A percentile compares a stretch with the other conserved stretches of the same genome.
These are phyloP conservation scores for Dryococelus australis DNA, from an alignment of 2,888 invertebrate genomes.

Conservation along the genomic window DNA sequence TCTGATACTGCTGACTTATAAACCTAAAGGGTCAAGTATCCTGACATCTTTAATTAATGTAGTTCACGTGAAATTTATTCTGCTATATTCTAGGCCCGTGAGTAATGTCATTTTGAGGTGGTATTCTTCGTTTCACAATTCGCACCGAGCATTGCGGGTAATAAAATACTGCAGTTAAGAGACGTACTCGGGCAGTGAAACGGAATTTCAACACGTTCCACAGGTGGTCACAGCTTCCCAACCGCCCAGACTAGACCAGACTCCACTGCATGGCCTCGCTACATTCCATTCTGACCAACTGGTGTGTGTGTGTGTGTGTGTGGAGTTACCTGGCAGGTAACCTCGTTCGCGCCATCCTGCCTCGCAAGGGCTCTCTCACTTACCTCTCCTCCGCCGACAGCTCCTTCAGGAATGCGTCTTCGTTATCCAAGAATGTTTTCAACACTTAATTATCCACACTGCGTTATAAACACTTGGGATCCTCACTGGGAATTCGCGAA, in stretches of 20 bases:
- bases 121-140: background rate
- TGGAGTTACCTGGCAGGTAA: background rate
- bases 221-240: background rate
- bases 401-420: background rate
- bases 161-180: background rate
- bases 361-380: background rate
- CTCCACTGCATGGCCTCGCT: conserved; percentile 16
- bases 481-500: background rate
- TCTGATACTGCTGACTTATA: background rate
- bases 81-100: too few relatives aligned
- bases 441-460: background rate
- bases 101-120: too few relatives aligned
- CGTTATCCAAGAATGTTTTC: background rate
- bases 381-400: conserved; percentile 1
- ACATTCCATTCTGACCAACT: conserved; percentile 3
- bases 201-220: background rate
- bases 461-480: background rate
- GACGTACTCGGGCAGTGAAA: background rate
- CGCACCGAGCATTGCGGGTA: background rate
- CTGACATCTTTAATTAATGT: background rate
- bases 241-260: background rate
- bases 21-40: background rate
- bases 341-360: background rate
- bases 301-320: background rate
- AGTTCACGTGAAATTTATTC: background rate